Base-by-base conservation (phyloP, 2,797 vertebrate genomes). In the Oophaga sylvatica region DNA sequence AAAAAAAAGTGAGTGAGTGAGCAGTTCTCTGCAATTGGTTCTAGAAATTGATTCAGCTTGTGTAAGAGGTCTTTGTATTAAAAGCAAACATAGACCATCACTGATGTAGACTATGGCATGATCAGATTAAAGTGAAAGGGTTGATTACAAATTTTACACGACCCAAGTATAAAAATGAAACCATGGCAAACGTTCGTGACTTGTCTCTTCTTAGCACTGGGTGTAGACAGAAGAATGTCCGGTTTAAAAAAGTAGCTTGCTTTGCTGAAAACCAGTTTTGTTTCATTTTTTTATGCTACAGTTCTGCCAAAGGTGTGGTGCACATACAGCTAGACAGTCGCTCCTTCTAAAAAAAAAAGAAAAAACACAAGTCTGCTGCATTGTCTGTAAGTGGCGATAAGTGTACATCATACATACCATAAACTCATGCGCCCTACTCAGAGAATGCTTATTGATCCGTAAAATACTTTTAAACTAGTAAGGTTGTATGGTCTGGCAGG, bases 211-310 rank as follows among this genome's bases (percentile, higher is more conserved):
- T 85, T 68, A 56, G 68, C 60, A 85, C 22, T 67, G 79, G 86
- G 80, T 68, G 80, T 67, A 76, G 68, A 63, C n/a, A 11, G 1
- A 77, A 67, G 31, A 76, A 87, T 81, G 73, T 65, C 41, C 70
- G 57, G 11, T 29, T 76, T 48, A 20, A 82, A 20, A 82, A 41
- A n/a, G 41, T 83, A 12, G 29, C 65, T 68, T 67, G 77, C 45
- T 88, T 85, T 88, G 57, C 81, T 81, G 56, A 85, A 81, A 88
- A 88, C 83, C 87, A 57, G 87, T 84, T 88, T 29, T 59, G 70
- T 70, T 77, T 85, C 83, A 88, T 88, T 85, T 88, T 60, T 85
- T 85, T 17, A 62, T 62, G 57, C 48, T 53, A 84, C 29, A 17
- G 16, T 2, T 85, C 56, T 85, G 35, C 71, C n/a, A 20, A 65